Base-by-base conservation (phyloP, 2,797 vertebrate genomes). In the Melanotaenia parkinsoni region DNA sequence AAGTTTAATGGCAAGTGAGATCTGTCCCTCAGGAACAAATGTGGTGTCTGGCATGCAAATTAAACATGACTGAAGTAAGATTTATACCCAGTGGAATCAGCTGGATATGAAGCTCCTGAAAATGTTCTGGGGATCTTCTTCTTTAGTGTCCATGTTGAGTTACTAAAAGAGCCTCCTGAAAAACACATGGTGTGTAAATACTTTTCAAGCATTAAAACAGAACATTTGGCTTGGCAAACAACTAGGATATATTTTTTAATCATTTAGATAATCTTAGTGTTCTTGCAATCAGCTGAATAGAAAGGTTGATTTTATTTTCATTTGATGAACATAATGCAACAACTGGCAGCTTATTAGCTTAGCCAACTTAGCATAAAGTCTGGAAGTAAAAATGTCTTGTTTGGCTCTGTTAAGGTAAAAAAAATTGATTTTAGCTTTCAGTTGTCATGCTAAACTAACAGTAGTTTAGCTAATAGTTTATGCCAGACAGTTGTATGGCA, bases 91-190 rank as follows among this genome's bases (percentile, higher is more conserved):
- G 78, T 30, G 22, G 76, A 53, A 10, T 88, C 89, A 7, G 82
- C 59, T 70, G 78, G 53, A 81, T 87, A 89, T 4, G 80, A 79
- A 5, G 63, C 70, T 76, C 86, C 84, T 3, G 88, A 88, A 63
- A 88, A 87, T 0, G 81, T 81, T 77, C 77, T 73, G 0, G 86
- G 85, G 57, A 89, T 80, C 79, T 88, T 93, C 73, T 79, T 92
- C 74, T 83, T 92, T n/a, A 80, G 54, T 0, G 63, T 67, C 88
- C 84, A 91, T 24, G 84, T 56, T 10, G 90, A 86, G 76, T 87
- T 84, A 57, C 73, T 86, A 18, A 87, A 79, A 32, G 89, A 89
- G 37, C 77, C 54, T 38, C 81, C 93, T 93, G 82, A 50, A 50
- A 22, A 50, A 50, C 8, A 50, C 2, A n/a, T 33, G 13, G 2